Conservation (phyloP, 2,797 vertebrate genomes). For the Masticophis lateralis region DNA sequence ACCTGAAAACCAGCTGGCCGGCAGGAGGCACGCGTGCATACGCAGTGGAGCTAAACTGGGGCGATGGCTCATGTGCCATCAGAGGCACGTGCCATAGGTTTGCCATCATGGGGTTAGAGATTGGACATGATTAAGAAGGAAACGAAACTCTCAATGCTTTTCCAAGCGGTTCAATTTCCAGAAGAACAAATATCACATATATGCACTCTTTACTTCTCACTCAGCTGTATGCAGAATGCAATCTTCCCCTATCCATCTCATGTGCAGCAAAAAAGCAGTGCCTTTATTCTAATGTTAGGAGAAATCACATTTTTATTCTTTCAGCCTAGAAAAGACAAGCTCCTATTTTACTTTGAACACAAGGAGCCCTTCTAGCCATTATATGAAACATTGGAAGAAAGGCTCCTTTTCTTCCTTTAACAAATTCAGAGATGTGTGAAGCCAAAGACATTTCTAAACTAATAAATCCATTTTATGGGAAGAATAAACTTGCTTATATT, state of each 20-base stretch:
- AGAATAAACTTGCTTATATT: not conserved
- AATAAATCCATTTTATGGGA: not conserved
- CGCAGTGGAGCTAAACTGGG: too few species aligned
- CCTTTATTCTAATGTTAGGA: not conserved
- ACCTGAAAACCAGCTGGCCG: too few species aligned
- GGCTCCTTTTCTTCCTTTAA: not conserved
- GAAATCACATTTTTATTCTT: not conserved
- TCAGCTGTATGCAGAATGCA: not conserved
- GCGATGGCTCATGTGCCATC: too few species aligned
- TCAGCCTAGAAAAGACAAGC: not conserved
- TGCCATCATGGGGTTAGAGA: too few species aligned
- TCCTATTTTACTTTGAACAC: not conserved
- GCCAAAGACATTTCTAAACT: not conserved
- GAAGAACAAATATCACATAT: not conserved
- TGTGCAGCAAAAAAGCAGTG: not conserved
- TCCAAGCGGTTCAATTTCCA: not conserved
- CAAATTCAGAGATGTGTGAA: not conserved
- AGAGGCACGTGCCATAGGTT: too few species aligned
- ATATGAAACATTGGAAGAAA: not conserved
- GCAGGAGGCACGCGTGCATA: too few species aligned
- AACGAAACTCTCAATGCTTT: not conserved
- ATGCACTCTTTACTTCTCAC: not conserved
- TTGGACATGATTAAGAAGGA: not conserved
- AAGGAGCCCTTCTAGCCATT: not conserved
- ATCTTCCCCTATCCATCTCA: not conserved